These are phyloP conservation scores for Pissodes strobi DNA, from an alignment of 1,140 invertebrate species.

Conservation along the genomic window DNA sequence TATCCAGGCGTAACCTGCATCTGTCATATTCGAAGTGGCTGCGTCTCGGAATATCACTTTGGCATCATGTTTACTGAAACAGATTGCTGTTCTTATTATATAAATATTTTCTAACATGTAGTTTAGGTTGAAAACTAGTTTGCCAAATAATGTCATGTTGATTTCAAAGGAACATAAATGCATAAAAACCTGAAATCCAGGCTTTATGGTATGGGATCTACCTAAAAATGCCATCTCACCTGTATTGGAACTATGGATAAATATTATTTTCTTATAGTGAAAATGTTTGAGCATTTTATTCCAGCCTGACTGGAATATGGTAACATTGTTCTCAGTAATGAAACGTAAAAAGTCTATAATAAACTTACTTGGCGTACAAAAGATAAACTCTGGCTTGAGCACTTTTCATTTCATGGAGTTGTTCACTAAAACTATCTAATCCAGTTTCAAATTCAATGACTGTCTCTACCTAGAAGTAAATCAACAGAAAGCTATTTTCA, in stretches of 20 bases:
- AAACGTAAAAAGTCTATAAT: constrained; percentile 90
- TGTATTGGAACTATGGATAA: constrained; percentile 95
- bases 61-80: constrained; percentile 81
- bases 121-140: too few relatives aligned
- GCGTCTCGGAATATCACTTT: constrained; percentile 90
- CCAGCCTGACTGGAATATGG: constrained; percentile 97
- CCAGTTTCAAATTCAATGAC: constrained; percentile 90
- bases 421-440: constrained; percentile 76
- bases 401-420: constrained; percentile 79
- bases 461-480: constrained; percentile 70
- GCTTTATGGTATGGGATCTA: constrained; percentile 79
- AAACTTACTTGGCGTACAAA: constrained; percentile 87
- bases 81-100: too few relatives aligned
- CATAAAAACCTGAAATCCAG: constrained; percentile 56
- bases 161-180: neutral
- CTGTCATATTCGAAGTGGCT: constrained; percentile 84
- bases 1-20: constrained; percentile 93
- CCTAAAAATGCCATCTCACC: constrained; percentile 90
- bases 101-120: too few relatives aligned
- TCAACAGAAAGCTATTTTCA: neutral
- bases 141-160: too few relatives aligned
- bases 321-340: constrained; percentile 93
- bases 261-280: constrained; percentile 93
- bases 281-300: constrained; percentile 91
- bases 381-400: constrained; percentile 89